Base-by-base conservation (phyloP, 2,888 invertebrate genomes). In the Ophion ellenae region DNA sequence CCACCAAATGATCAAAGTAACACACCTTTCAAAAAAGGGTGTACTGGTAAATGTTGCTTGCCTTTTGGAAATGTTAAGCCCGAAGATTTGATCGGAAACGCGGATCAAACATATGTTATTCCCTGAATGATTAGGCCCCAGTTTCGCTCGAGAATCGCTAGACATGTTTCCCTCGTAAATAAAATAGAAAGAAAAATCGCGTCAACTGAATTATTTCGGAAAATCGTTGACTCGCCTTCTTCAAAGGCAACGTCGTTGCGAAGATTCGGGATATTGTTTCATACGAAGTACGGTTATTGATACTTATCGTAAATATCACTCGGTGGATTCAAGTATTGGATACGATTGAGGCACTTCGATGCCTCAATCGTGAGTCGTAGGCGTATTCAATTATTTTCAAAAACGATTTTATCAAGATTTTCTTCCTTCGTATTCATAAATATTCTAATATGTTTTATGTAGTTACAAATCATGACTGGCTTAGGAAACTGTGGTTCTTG, bases 401-500 rank as follows among this genome's bases (percentile, higher is more conserved):
- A 67, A 82, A 84, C 61, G 70, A 59, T 70, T 67, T 83, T 81
- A 61, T 24, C 11, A 57, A n/a, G n/a, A 59, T 59, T 73, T 14
- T 73, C 32, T 53, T 47, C 28, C 17, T 70, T 53, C 24, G 17
- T 28, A 53, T 70, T 70, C 6, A n/a, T 66, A 28, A 63, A 81
- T 10, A 76, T 61, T 59, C 61, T 70, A 75, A 75, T 24, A 53
- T 20, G 32, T 2, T 57, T 76, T 61, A 64, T 20, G 70, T 79
- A 70, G 64, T 79, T 80, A 78, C 61, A 64, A 86, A 87, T 91
- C 91, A 92, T 91, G 91, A 89, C 88, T 93, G 92, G 90, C 91
- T 93, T 47, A 94, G 89, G 88, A 94, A 94, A 78, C 94, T 94
- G 89, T 91, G 93, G 89, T 94, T 94, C 81, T 94, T 94, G 24